Evolutionary conservation across 2,113 vertebrate genomes (phyloP).

Genomic region (Microtus montanus): DNA sequence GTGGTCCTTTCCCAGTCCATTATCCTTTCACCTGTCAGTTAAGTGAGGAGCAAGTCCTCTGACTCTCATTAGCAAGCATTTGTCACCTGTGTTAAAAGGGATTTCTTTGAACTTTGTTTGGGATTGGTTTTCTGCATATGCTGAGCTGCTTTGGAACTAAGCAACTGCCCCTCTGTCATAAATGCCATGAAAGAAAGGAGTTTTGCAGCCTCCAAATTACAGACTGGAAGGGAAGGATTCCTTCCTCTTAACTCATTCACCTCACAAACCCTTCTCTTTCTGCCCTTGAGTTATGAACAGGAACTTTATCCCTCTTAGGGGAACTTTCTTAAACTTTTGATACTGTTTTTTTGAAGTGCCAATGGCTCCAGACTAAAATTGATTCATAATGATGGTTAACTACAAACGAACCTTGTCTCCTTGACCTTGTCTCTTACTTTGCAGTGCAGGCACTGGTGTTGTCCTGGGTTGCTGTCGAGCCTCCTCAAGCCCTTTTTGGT

Average conservation of each 20-base stretch:
- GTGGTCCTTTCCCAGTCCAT: conserved; percentile 83
- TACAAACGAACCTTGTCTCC: conserved; percentile 1
- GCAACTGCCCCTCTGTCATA: conserved; percentile 77
- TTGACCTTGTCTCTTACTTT: conserved; percentile 17
- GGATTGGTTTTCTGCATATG: conserved; percentile 86
- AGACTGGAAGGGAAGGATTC: conserved; percentile 15
- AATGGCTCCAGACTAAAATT: conserved; percentile 74
- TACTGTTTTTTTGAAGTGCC: conserved; percentile 2
- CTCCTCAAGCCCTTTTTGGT: background rate
- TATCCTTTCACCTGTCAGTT: conserved; percentile 87
- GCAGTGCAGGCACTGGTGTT: background rate
- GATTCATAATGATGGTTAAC: conserved; percentile 67
- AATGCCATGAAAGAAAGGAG: conserved; percentile 66
- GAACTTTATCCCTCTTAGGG: conserved; percentile 37
- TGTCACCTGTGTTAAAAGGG: conserved; percentile 65
- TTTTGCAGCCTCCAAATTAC: conserved; percentile 71
- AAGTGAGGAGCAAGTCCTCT: conserved; percentile 81
- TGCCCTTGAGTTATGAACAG: conserved; percentile 60
- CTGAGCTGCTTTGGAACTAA: conserved; percentile 83
- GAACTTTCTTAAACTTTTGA: conserved; percentile 47
- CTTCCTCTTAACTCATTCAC: background rate
- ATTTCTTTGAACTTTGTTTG: conserved; percentile 88
- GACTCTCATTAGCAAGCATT: conserved; percentile 84
- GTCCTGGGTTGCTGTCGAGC: background rate
- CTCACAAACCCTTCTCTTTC: conserved; percentile 29